phyloP scores from a whole-genome alignment of 2,888 invertebrate species.

The Anarsia innoxiella region DNA sequence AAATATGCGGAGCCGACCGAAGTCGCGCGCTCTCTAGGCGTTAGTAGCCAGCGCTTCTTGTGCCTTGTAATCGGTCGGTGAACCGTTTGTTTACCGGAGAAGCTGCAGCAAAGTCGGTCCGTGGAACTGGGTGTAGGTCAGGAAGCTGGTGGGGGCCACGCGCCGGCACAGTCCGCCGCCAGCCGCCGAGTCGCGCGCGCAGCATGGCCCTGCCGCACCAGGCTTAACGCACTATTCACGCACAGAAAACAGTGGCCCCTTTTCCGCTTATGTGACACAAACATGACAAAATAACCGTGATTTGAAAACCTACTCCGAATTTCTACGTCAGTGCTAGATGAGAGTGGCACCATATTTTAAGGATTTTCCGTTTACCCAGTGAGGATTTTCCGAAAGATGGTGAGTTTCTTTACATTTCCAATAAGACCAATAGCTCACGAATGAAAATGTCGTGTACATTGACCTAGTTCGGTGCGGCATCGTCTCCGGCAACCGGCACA shows the following conservation, averaged over 20 bases:
- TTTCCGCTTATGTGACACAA: conserved; percentile 46
- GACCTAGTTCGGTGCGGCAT: conserved; percentile 41
- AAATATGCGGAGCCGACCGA: conserved; percentile 47
- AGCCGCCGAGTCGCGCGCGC: conserved; percentile 52
- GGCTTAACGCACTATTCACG: conserved; percentile 18
- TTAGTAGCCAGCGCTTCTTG: conserved; percentile 36
- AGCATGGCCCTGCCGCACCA: conserved; percentile 2
- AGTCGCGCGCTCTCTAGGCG: conserved; percentile 29
- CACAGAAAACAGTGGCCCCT: conserved; percentile 48
- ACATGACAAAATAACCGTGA: conserved; percentile 51
- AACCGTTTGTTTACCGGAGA: conserved; percentile 71
- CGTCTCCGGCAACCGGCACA: conserved; percentile 34
- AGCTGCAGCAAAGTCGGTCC: conserved; percentile 30
- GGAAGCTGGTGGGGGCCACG: conserved; percentile 42
- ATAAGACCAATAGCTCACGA: conserved; percentile 20
- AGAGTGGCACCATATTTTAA: conserved; percentile 48
- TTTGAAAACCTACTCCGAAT: conserved; percentile 24
- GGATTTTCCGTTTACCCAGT: conserved; percentile 36
- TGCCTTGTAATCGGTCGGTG: conserved; percentile 66
- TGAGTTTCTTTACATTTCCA: conserved; percentile 29
- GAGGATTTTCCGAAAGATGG: conserved; percentile 42
- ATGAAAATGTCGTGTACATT: conserved; percentile 45
- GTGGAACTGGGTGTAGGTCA: conserved; percentile 63
- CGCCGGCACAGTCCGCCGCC: conserved; percentile 43
- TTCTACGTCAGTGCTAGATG: conserved; percentile 49